These are phyloP conservation scores for Xenops minutus DNA, from an alignment of 2,797 vertebrate genomes.

Conservation along the genomic window DNA sequence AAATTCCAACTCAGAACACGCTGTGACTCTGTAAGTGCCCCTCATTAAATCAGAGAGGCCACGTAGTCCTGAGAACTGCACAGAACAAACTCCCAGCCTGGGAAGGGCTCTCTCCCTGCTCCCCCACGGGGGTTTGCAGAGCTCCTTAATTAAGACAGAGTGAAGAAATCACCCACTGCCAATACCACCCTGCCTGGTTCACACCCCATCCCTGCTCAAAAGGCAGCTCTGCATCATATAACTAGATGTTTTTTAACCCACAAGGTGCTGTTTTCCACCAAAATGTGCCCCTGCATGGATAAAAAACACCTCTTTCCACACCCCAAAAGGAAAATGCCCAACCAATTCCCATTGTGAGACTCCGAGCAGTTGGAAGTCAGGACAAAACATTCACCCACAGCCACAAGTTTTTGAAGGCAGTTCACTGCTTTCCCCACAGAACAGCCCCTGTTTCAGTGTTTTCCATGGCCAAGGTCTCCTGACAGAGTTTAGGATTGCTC, in stretches of 20 bases:
- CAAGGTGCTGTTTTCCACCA: not conserved
- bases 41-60: not conserved
- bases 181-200: fast-evolving
- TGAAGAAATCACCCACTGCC: fast-evolving
- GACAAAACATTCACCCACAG: not conserved
- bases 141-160: not conserved
- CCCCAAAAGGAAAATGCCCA: not conserved
- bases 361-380: not conserved
- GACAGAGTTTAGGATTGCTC: not conserved
- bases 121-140: fast-evolving
- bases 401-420: not conserved
- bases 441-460: not conserved
- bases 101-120: not conserved
- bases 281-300: fast-evolving
- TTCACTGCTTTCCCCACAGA: not conserved
- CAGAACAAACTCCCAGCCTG: fast-evolving
- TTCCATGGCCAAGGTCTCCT: not conserved
- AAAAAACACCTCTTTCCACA: not conserved
- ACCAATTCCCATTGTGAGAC: fast-evolving
- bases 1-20: not conserved
- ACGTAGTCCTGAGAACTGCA: fast-evolving
- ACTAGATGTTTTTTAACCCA: not conserved
- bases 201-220: fast-evolving
- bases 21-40: not conserved
- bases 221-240: fast-evolving